Base-by-base conservation (phyloP, 2,113 vertebrate species). In the Anser cygnoides region DNA sequence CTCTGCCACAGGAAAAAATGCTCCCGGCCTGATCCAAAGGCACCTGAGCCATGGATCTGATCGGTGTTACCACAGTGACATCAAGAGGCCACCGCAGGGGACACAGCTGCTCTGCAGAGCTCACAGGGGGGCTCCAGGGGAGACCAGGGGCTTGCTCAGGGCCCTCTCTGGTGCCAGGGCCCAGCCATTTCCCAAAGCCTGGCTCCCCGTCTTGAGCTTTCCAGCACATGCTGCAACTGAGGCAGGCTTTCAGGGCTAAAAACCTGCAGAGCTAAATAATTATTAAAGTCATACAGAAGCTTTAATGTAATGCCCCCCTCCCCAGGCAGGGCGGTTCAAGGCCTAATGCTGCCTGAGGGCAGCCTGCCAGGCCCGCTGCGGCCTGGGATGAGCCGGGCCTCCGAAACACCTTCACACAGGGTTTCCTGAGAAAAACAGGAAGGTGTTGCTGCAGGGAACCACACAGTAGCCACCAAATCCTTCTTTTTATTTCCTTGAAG, bases 71-170 rank as follows among this genome's bases (percentile, higher is more conserved):
- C 84, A 44, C 1, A 14, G 73, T 83, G 61, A 92, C 93, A 95
- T 57, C 84, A 71, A 87, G 95, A 89, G 94, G 89, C 89, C 91
- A 21, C 82, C 49, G 79, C 62, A n/a, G 86, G 78, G 59, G 62
- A 66, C n/a, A 74, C 67, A 74, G 4, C n/a, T 10, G 39, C 50
- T 75, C 57, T 37, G 78, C 11, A 16, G 6, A 17, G 65, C 39
- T 70, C 41, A 50, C 33, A 39, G 20, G 35, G 68, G 44, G 50
- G 66, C 6, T 4, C 14, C 70, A 39, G 39, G 71, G 61, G 41
- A 54, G 57, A 82, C 49, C 49, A 50, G 33, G 8, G 19, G 28
- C 26, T 22, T 66, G 2, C 55, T 41, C 39, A 33, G 44, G 86
- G 65, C 57, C 55, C 15, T 17, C 35, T 33, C 68, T 1, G 6